These are phyloP conservation scores for Corydoras maculifer DNA, from an alignment of 2,113 vertebrate genomes.

Conservation along the genomic window DNA sequence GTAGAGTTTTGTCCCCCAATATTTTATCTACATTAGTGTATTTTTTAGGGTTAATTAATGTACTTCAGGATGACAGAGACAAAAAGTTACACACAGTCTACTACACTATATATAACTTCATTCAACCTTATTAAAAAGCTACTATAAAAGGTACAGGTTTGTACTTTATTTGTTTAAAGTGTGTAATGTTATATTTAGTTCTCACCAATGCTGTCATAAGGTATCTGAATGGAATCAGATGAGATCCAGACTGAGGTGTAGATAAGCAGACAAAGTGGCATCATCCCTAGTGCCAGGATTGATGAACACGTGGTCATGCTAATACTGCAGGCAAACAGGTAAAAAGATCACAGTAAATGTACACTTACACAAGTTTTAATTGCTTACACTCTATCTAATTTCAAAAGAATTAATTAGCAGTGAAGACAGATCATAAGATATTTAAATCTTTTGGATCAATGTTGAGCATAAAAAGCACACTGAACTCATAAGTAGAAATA, in stretches of 20 bases:
- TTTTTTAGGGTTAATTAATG: no score
- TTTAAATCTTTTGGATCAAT: no score
- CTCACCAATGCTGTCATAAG: slow-evolving; percentile 87
- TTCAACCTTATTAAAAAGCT: not conserved
- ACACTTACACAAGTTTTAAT: not conserved
- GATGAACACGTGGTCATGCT: slow-evolving; percentile 97
- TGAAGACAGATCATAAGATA: no score
- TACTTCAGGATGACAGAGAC: no score
- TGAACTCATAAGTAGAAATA: no score
- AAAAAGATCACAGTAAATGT: not conserved
- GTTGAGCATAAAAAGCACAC: no score
- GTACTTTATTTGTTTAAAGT: not conserved
- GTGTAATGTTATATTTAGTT: not conserved
- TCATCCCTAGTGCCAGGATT: slow-evolving; percentile 89
- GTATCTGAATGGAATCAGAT: slow-evolving; percentile 69
- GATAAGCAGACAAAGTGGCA: slow-evolving; percentile 87
- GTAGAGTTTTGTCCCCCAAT: no score
- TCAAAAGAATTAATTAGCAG: no score
- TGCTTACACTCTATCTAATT: no score
- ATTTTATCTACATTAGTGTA: no score
- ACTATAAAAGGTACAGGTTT: not conserved
- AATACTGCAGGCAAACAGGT: slow-evolving; percentile 63
- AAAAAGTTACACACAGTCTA: not conserved
- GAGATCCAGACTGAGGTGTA: slow-evolving; percentile 84
- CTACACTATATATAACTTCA: not conserved